Percentiles rank a stretch among this genome's conserved stretches.
Evolutionary conservation across 1,140 invertebrate species (phyloP).

Genomic region (Aphelinus certus): DNA sequence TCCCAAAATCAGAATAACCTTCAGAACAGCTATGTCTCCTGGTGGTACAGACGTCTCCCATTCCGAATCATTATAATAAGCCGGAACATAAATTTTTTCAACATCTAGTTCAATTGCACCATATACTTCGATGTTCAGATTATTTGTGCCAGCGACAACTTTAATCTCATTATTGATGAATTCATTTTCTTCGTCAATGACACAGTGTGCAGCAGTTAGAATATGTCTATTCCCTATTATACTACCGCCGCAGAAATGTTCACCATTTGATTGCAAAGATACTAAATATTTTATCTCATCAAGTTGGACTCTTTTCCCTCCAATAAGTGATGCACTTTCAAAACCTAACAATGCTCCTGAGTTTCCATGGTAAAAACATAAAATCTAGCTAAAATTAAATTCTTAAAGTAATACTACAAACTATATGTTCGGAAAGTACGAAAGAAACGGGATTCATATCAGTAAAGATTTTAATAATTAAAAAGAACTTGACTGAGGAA

Average conservation of each 20-base stretch:
- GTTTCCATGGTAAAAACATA: no score
- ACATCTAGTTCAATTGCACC: neutral
- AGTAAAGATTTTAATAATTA: no score
- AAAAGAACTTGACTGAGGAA: no score
- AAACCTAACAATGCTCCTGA: no score
- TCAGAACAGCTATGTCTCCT: conserved; percentile 26
- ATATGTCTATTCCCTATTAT: conserved; percentile 58
- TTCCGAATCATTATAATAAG: conserved; percentile 8
- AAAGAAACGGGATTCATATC: no score
- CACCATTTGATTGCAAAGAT: neutral
- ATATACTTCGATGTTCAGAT: neutral
- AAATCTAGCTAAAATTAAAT: no score
- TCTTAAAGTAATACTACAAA: no score
- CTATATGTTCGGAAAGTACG: no score
- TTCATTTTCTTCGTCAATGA: conserved; percentile 15
- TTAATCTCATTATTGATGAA: neutral
- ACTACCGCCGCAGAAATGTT: conserved; percentile 58
- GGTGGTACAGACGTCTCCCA: neutral
- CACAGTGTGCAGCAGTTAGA: conserved; percentile 66
- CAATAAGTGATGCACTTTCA: conserved; percentile 7
- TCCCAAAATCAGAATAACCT: neutral
- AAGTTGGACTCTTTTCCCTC: neutral
- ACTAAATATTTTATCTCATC: conserved; percentile 21
- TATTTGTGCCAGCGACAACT: conserved; percentile 16
- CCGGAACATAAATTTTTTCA: conserved; percentile 22